Percentiles rank a stretch among this genome's conserved stretches.
Conservation (phyloP, 2,888 invertebrate species). For the Phyllotreta cruciferae region DNA sequence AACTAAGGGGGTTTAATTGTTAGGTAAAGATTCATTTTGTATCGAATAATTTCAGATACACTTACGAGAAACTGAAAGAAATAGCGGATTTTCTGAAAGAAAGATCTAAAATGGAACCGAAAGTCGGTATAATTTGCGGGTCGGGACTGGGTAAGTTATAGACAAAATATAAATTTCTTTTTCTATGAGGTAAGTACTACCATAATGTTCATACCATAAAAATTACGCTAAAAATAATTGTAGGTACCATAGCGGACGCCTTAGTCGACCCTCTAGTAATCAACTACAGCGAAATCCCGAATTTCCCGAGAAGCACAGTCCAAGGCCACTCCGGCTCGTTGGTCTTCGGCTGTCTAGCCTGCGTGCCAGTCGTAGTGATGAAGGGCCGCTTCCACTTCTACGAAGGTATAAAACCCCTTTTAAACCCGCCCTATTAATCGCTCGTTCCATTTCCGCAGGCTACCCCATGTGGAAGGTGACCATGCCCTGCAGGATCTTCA, state of each 20-base stretch:
- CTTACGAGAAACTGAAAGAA: constrained; percentile 22
- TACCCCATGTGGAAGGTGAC: constrained; percentile 93
- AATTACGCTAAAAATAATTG: no score
- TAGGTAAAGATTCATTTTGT: no score
- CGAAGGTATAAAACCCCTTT: constrained; percentile 80
- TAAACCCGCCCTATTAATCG: no score
- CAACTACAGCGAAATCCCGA: constrained; percentile 89
- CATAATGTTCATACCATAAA: background rate
- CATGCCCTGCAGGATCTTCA: constrained; percentile 96
- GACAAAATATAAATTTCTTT: no score
- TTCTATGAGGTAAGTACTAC: background rate
- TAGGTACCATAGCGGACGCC: constrained; percentile 81
- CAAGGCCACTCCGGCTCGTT: constrained; percentile 91
- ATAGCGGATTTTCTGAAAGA: constrained; percentile 23
- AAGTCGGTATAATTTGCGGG: constrained; percentile 22
- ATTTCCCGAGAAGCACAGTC: constrained; percentile 93
- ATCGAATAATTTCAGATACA: constrained; percentile 16
- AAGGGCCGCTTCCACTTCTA: constrained; percentile 97
- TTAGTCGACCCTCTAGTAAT: constrained; percentile 75
- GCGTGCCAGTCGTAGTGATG: constrained; percentile 90
- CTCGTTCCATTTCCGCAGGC: constrained; percentile 78
- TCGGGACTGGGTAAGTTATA: constrained; percentile 1
- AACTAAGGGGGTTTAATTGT: no score
- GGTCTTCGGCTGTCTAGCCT: constrained; percentile 85
- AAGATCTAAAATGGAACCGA: constrained; percentile 14